Conservation (phyloP, 2,888 invertebrate species). For the Globia sparganii region DNA sequence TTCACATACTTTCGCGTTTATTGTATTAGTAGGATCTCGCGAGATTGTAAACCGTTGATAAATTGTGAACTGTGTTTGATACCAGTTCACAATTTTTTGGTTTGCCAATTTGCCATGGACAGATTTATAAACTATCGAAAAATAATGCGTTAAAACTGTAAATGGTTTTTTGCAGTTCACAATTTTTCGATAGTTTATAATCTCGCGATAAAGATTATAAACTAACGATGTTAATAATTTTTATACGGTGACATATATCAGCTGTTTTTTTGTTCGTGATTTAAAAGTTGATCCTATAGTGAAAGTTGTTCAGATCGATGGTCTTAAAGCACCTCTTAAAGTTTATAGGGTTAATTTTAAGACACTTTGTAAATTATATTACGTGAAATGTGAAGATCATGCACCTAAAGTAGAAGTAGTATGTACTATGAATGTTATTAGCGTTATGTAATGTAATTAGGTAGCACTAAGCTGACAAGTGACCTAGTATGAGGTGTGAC, state of each 20-base stretch:
- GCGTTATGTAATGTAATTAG: slow-evolving; percentile 42
- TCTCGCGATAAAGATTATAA: no score
- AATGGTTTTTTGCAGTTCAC: neutral
- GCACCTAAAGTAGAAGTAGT: neutral
- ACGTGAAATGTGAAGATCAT: neutral
- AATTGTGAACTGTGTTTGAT: neutral
- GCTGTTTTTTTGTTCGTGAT: no score
- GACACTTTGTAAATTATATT: no score
- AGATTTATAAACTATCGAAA: neutral
- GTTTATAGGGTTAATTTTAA: no score
- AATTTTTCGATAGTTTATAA: neutral
- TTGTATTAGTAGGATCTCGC: no score
- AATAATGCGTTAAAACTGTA: neutral
- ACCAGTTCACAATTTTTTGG: neutral
- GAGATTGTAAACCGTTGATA: neutral
- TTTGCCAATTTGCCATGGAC: neutral
- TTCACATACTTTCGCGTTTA: no score
- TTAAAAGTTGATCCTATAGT: no score
- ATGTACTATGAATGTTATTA: slow-evolving; percentile 5
- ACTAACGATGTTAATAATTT: no score
- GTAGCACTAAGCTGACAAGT: slow-evolving; percentile 22
- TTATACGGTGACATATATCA: no score
- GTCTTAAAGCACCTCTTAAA: no score
- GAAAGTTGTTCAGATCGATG: no score
- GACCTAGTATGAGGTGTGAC: slow-evolving; percentile 21